These are phyloP conservation scores for Polydrusus cervinus DNA, from an alignment of 2,888 invertebrate species.

Conservation along the genomic window DNA sequence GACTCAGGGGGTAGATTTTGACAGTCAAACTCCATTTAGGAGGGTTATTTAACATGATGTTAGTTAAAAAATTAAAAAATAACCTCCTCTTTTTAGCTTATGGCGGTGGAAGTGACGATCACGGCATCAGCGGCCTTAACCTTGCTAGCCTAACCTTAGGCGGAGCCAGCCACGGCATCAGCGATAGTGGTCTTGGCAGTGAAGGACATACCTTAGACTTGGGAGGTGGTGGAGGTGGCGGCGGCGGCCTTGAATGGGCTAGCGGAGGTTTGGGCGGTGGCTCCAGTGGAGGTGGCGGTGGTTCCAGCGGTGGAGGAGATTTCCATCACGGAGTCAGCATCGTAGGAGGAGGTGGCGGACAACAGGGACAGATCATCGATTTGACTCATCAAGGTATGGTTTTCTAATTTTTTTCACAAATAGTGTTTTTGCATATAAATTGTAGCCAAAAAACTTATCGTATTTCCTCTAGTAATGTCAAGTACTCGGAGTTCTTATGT, in stretches of 20 bases:
- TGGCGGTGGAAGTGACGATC: conserved; percentile 35
- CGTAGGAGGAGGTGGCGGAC: conserved; percentile 59
- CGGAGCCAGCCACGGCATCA: conserved; percentile 50
- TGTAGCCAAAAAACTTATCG: no score
- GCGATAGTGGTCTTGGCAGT: conserved; percentile 49
- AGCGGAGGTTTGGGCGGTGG: conserved; percentile 42
- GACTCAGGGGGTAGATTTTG: no score
- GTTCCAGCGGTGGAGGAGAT: conserved; percentile 59
- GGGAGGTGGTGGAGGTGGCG: conserved; percentile 42
- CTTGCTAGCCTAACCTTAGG: conserved; percentile 42
- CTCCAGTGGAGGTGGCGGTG: conserved; percentile 52
- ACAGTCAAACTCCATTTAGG: no score
- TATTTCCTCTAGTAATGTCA: no score
- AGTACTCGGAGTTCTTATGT: no score
- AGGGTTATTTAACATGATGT: no score
- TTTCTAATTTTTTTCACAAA: background rate
- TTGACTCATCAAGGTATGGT: conserved; percentile 59
- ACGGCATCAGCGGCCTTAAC: conserved; percentile 46
- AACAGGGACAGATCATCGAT: conserved; percentile 59
- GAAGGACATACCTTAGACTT: conserved; percentile 51
- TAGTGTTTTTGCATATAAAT: background rate
- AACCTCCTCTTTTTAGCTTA: conserved; percentile 33
- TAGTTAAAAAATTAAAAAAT: no score
- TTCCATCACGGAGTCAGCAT: conserved; percentile 62
- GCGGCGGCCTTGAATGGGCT: conserved; percentile 41